Evolutionary conservation across 2,113 vertebrate genomes (phyloP).

Genomic region (Aepyceros melampus): DNA sequence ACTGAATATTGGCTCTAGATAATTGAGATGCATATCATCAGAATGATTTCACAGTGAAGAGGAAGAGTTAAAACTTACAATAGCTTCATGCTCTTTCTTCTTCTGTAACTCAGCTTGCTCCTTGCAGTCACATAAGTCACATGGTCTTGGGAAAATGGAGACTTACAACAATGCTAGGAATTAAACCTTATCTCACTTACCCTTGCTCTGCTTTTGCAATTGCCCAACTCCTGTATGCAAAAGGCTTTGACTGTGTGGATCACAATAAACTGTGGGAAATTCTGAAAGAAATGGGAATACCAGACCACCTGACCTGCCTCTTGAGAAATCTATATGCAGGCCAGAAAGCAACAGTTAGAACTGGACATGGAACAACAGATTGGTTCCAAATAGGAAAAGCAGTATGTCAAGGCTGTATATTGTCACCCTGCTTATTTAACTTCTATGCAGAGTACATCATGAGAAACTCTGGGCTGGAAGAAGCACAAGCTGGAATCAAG

Average conservation of each 20-base stretch:
- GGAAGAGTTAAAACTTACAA: neutral
- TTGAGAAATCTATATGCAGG: no score
- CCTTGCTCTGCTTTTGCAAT: neutral
- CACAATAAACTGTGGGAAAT: no score
- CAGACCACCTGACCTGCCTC: no score
- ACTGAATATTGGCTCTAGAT: neutral
- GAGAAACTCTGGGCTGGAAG: rapidly evolving
- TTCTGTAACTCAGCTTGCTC: neutral
- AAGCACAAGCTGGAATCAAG: no score
- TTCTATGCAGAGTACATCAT: no score
- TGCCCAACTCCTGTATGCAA: neutral
- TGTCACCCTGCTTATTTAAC: no score
- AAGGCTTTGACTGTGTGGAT: no score
- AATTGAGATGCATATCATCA: neutral
- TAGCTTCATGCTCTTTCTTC: neutral
- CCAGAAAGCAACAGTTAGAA: no score
- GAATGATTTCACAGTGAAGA: neutral
- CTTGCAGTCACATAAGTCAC: neutral
- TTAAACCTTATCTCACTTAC: neutral
- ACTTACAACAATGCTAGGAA: neutral
- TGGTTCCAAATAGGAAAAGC: no score
- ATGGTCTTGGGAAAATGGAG: neutral
- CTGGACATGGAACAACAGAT: no score
- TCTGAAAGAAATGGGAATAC: no score
- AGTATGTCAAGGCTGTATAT: no score